Conservation (phyloP, 2,888 invertebrate species). For the Dolomedes plantarius region DNA sequence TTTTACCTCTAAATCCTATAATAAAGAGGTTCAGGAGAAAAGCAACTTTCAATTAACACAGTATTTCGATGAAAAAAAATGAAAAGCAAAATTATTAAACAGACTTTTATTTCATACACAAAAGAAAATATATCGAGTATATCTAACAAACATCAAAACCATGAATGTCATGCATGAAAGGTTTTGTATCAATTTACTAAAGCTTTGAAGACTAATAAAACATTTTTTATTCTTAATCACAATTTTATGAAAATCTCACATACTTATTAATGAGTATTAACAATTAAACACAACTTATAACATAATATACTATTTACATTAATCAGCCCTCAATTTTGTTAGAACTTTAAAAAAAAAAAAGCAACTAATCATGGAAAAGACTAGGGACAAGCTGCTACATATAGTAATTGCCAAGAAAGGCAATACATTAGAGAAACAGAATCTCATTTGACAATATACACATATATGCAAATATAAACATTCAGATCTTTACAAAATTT, state of each 20-base stretch:
- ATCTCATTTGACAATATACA: not conserved
- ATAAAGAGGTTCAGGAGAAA: no score
- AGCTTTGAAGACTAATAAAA: not conserved
- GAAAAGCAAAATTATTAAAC: not conserved
- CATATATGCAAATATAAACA: not conserved
- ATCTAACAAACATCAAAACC: not conserved
- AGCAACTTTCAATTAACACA: no score
- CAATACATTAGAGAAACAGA: not conserved
- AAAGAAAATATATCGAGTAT: not conserved
- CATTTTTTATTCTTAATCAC: not conserved
- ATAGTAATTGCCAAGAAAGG: not conserved
- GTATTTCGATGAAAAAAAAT: no score
- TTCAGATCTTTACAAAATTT: slow-evolving; percentile 5
- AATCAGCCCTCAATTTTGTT: not conserved
- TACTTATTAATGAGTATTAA: not conserved
- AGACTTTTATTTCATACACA: not conserved
- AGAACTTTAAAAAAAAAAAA: no score
- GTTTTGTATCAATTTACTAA: not conserved
- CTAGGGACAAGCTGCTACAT: slow-evolving; percentile 42
- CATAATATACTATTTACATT: not conserved
- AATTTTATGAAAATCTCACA: not conserved
- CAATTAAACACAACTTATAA: not conserved
- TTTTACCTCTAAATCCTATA: no score
- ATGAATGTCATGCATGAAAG: not conserved
- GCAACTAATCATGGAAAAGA: slow-evolving; percentile 46